phyloP scores from a whole-genome alignment of 2,888 invertebrate species.

The Synergus japonicus region DNA sequence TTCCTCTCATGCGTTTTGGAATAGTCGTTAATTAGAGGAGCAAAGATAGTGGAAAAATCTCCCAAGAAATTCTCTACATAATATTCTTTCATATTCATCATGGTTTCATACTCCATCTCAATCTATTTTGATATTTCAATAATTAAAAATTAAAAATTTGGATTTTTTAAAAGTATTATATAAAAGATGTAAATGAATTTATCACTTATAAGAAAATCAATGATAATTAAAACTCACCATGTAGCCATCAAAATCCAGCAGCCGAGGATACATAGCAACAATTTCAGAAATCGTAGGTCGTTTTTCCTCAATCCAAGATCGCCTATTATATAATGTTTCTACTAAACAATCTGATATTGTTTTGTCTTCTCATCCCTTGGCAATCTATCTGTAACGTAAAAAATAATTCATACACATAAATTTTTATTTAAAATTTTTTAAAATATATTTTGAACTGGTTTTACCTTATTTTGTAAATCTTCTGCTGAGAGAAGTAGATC shows the following conservation, averaged over 20 bases:
- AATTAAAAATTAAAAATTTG: background rate
- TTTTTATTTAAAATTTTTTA: too few relatives aligned
- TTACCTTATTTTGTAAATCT: background rate
- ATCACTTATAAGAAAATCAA: background rate
- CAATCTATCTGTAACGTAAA: background rate
- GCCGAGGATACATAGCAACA: background rate
- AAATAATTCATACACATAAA: background rate
- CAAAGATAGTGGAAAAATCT: background rate
- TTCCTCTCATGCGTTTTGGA: background rate
- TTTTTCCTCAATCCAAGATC: slow-evolving; percentile 17
- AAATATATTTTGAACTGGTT: background rate
- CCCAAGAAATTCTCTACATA: background rate
- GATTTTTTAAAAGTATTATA: background rate
- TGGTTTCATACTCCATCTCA: slow-evolving; percentile 7
- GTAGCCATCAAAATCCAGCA: slow-evolving; percentile 24
- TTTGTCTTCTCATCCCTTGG: slow-evolving; percentile 6
- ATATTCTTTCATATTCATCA: background rate
- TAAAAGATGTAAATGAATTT: background rate
- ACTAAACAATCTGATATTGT: background rate
- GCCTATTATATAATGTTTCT: background rate
- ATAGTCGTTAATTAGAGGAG: background rate
- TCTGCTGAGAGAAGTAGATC: background rate
- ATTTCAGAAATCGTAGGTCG: slow-evolving; percentile 13
- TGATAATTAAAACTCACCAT: slow-evolving; percentile 8
- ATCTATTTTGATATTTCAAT: background rate